Conservation (phyloP, 2,888 invertebrate species). For the Apodemia zela region DNA sequence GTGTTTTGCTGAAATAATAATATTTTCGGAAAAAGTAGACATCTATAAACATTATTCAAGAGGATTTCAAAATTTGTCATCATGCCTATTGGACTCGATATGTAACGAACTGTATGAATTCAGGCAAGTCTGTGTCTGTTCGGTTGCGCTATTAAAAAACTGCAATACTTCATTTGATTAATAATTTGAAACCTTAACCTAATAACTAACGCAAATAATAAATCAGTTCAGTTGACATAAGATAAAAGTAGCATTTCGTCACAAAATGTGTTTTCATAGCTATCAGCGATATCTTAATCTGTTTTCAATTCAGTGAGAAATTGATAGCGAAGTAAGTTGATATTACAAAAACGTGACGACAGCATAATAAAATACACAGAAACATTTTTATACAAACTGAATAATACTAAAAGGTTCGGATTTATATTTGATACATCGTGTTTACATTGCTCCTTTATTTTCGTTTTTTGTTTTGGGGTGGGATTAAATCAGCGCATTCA, state of each 20-base stretch:
- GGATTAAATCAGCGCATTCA: background rate
- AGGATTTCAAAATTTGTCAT: no score
- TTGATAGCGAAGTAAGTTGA: conserved; percentile 4
- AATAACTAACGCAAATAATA: conserved; percentile 3
- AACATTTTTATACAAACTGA: conserved; percentile 3
- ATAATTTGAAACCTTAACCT: background rate
- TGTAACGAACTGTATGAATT: no score
- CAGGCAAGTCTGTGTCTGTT: no score
- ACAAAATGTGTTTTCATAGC: conserved; percentile 1
- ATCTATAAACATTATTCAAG: no score
- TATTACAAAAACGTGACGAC: conserved; percentile 1
- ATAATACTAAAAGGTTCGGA: background rate
- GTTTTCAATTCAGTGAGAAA: conserved; percentile 6
- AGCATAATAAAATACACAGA: background rate
- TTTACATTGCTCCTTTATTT: background rate
- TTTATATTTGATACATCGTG: background rate
- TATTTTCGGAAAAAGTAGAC: no score
- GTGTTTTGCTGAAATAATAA: no score
- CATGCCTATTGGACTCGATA: no score
- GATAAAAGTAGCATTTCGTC: background rate
- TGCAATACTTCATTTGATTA: background rate
- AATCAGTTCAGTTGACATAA: background rate
- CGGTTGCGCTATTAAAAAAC: no score
- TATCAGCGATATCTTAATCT: background rate
- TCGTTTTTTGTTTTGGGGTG: background rate